phyloP scores from a whole-genome alignment of 1,140 invertebrate species.

The Bemisia tabaci region DNA sequence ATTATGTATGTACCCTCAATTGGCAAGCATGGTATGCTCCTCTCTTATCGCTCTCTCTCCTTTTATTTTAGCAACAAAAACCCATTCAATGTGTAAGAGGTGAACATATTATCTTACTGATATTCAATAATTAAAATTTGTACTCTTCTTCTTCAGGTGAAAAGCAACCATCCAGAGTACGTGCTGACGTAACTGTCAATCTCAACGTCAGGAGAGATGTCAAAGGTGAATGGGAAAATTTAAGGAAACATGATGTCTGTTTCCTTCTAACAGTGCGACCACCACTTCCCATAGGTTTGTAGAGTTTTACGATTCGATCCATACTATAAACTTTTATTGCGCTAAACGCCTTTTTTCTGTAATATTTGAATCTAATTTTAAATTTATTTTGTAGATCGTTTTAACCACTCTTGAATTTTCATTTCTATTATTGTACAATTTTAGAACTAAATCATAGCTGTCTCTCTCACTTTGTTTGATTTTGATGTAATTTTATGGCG shows the following conservation, averaged over 20 bases:
- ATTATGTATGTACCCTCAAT: no score
- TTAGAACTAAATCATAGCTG: no score
- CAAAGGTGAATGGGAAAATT: slow-evolving; percentile 91
- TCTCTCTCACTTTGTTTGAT: no score
- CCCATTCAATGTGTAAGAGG: neutral
- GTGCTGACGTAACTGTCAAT: slow-evolving; percentile 87
- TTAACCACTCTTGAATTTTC: no score
- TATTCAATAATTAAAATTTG: neutral
- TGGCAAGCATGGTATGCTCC: neutral
- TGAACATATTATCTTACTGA: neutral
- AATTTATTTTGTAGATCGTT: no score
- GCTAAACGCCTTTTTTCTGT: no score
- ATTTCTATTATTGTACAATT: no score
- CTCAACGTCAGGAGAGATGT: slow-evolving; percentile 80
- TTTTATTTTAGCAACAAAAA: neutral
- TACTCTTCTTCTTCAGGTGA: slow-evolving; percentile 44
- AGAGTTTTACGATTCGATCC: no score
- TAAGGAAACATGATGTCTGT: slow-evolving; percentile 95
- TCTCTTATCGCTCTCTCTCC: neutral
- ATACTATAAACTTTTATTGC: no score
- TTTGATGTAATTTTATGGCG: no score
- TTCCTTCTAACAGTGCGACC: slow-evolving; percentile 88
- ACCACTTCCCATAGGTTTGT: slow-evolving; percentile 56
- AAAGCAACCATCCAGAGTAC: slow-evolving; percentile 82
- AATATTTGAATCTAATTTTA: no score